Evolutionary conservation across 2,797 vertebrate species (phyloP), one percentile per base, ranked within the genome.

Genomic region (Rousettus madagascariensis): DNA sequence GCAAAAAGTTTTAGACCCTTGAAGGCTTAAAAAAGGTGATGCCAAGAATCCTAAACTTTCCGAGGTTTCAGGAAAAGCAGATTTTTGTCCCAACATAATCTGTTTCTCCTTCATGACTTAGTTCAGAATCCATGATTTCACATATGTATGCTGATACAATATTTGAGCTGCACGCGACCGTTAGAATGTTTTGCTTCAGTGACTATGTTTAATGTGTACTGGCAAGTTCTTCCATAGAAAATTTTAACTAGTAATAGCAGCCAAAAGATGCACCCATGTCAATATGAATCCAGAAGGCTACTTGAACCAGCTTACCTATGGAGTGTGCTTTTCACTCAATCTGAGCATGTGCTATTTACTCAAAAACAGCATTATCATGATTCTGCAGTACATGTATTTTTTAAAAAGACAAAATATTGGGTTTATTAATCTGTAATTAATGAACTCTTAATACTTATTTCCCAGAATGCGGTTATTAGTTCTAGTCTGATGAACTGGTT

Each of bases 401-500:
- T 61, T 61, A 65, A 41, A 55, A 72, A 75, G 30, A 51, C 6
- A 78, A n/a, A 30, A 66, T 66, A 86, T 0, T 75, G 36, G 33
- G 68, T 85, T 71, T 86, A 85, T 33, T 88, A 30, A 53, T 59
- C 78, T 83, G 28, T 77, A 87, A 90, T 78, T 51, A 78, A 95
- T 87, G 38, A 92, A 83, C 43, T 46, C 55, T 20, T 41, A 63
- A 3, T 86, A 49, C 26, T 80, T 66, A 89, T 33, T 85, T 82
- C 66, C 65, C 86, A 86, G 16, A 61, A 46, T 63, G 57, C 19
- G 19, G 19, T 57, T 84, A 46, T 36, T 84, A 74, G 33, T 49
- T 75, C 33, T 89, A 28, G 7, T 75, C 43, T 89, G 24, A 87
- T 86, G 16, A 94, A 83, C 17, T 80, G 30, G 24, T 71, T 69